Base-by-base conservation (phyloP, 2,797 vertebrate genomes). In the Nyctibius grandis region DNA sequence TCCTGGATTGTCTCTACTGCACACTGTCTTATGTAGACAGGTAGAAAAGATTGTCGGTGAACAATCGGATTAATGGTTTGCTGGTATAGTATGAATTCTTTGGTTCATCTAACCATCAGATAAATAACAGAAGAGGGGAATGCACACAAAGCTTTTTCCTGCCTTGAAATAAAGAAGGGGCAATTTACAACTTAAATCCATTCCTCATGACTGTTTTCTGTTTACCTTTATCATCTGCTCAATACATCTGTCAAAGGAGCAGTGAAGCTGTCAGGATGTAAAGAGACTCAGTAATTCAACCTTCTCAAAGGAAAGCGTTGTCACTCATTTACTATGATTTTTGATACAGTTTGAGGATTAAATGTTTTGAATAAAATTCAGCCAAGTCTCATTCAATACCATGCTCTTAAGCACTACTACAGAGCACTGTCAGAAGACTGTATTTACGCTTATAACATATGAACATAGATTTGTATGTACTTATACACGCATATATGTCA, bases 341-440 rank as follows among this genome's bases (percentile, higher is more conserved):
- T 54, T 88, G 26, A 85, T 96, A 94, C 42, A 82, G 40, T 50
- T 89, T 73, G 74, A 78, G 59, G 65, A 78, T 85, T 44, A 48
- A 80, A 53, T 56, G 42, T 74, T 63, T 38, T 69, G 54, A 96
- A 85, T 85, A 94, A 93, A 74, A 84, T 47, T 85, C 40, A 70
- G 26, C 70, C 36, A 69, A 74, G 78, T 85, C 57, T 75, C 53
- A 77, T 87, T 91, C 53, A 63, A 54, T 63, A 69, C 17, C 47
- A 20, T 91, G 80, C 83, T 86, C 81, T 95, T 88, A 83, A 77
- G 61, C 64, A 94, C 40, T 91, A 90, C 80, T 93, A 60, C 42
- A 91, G 89, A 96, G 81, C 82, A 95, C 56, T 88, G 70, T 90
- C 94, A 93, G 85, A 85, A 92, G 47, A 76, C 91, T 96, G 84